These are phyloP conservation scores for Lemur catta DNA, from an alignment of 2,797 vertebrate genomes.

Conservation along the genomic window DNA sequence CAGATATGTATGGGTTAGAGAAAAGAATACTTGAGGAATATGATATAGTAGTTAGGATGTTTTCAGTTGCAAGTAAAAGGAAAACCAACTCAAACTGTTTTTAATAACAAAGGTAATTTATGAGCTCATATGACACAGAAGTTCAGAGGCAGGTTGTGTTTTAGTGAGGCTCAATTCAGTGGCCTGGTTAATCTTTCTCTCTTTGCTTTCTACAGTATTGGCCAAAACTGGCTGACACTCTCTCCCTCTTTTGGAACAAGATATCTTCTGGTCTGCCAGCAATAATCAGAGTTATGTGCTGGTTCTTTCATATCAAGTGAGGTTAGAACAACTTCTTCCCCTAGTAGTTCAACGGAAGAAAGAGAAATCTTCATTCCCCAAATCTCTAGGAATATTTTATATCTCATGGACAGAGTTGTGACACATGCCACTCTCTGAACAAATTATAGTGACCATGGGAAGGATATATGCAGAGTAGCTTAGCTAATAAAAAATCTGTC, in stretches of 20 bases:
- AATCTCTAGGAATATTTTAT: neutral
- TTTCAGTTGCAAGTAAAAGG: constrained; percentile 1
- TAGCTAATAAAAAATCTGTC: neutral
- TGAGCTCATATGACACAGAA: neutral
- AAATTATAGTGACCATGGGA: neutral
- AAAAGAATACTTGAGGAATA: neutral
- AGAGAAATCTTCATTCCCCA: neutral
- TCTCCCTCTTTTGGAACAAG: neutral
- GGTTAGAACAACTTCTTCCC: neutral
- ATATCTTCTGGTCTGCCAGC: neutral
- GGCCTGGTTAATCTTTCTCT: neutral
- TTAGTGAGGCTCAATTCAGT: neutral
- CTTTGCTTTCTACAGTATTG: neutral
- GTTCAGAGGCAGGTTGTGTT: neutral
- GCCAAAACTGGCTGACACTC: neutral
- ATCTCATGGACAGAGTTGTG: neutral
- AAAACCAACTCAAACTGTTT: neutral
- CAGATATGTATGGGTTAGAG: neutral
- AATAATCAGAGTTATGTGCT: neutral
- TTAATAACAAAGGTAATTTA: constrained; percentile 11
- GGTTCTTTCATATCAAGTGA: neutral
- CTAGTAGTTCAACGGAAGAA: neutral
- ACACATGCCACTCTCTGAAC: neutral
- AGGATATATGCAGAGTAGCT: neutral
- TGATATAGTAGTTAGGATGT: neutral